These are phyloP conservation scores for Alaudala cheleensis DNA, from an alignment of 2,113 vertebrate genomes.

Conservation along the genomic window DNA sequence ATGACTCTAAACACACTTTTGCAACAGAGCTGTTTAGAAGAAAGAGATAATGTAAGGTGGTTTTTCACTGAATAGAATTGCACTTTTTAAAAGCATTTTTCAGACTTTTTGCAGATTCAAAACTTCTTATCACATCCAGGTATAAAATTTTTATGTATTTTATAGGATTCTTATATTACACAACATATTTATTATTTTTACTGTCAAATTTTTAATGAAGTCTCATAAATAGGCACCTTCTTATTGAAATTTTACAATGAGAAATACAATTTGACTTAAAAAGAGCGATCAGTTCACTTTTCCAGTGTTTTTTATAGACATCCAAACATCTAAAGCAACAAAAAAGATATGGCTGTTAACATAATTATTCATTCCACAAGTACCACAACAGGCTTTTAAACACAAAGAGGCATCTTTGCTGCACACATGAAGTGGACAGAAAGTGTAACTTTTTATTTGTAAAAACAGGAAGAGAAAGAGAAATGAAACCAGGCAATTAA, in stretches of 20 bases:
- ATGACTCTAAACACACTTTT: neutral
- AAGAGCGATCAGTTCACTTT: slow-evolving; percentile 25
- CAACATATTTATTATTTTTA: neutral
- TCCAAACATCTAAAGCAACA: neutral
- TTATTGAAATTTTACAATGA: neutral
- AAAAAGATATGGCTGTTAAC: neutral
- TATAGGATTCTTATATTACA: neutral
- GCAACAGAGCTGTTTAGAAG: neutral
- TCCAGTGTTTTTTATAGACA: neutral
- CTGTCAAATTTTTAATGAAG: neutral
- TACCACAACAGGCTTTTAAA: neutral
- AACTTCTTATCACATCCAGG: neutral
- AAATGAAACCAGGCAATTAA: neutral
- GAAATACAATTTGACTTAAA: slow-evolving; percentile 22
- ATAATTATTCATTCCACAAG: slow-evolving; percentile 6
- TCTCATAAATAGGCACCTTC: neutral
- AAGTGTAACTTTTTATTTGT: neutral
- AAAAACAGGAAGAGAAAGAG: neutral
- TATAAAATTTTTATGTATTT: neutral
- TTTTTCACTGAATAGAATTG: neutral
- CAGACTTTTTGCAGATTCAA: neutral
- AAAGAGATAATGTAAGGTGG: neutral
- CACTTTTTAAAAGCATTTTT: slow-evolving; percentile 2
- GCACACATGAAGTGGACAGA: neutral
- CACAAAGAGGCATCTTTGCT: neutral